Evolutionary conservation across 2,888 invertebrate genomes (phyloP), one percentile per base, ranked within the genome.

Genomic region (Amphimallon solstitiale): DNA sequence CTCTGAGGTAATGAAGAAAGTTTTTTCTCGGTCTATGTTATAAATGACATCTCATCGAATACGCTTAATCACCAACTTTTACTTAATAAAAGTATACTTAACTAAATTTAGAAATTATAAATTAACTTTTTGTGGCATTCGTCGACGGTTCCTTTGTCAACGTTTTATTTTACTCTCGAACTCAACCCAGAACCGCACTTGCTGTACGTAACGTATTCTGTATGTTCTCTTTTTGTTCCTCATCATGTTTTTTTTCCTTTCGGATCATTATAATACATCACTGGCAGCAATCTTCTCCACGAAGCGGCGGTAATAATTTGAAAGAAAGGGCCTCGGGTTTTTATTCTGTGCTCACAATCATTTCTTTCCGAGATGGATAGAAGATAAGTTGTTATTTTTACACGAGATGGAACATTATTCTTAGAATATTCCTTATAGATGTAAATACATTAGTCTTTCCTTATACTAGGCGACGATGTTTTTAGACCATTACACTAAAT

Each of bases 201-300:
- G 29, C 6, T 29, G 5, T 29, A 29, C 29, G 29, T 29, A 29
- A 29, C 9, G 29, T 29, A 29, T 29, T 29, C 29, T 29, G 9
- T 17, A 17, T 17, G 10, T 17, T 45, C 5, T 45, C 45, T 17
- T 45, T 45, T 45, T 45, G 10, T 14, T 45, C 40, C 40, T n/a
- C 29, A 29, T 29, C 29, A 29, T 9, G 2, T 29, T 29, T 29
- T 29, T 29, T 29, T 29, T 5, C 9, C 9, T 15, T 15, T 10
- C 45, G 19, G 19, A 45, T 14, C 45, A 14, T 45, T 45, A 45
- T 45, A 45, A 45, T 45, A 45, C 45, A 45, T 45, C 45, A 45
- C 45, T 17, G 14, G 5, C 17, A 45, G 45, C 45, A 17, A 45
- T 45, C 45, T 45, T 45, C 15, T 45, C 17, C 2, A 19, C 6